Evolutionary conservation across 2,113 vertebrate species (phyloP), one percentile per base, ranked within the genome.

Genomic region (Xiphias gladius): DNA sequence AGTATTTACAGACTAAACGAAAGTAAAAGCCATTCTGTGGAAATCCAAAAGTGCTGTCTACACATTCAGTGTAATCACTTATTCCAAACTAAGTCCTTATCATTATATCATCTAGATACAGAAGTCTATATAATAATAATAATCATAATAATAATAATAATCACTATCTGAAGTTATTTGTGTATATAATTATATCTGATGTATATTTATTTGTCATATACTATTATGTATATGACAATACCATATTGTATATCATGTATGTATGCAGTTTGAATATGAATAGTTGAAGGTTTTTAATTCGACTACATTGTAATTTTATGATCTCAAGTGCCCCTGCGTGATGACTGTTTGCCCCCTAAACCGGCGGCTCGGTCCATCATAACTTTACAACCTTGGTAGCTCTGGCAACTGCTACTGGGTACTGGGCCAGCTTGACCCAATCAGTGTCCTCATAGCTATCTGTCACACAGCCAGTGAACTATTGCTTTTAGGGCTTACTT

Each of bases 1-100:
- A 41, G 69, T 19, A 2, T 9, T 93, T 95, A 94, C 91, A 65
- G 61, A 20, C 0, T 30, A 95, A 96, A 91, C n/a, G 87, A 95
- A 95, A 95, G 69, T 91, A n/a, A 90, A 86, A 75, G 3, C 11
- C 2, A 1, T 22, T 1, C 22, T 28, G 19, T 43, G 48, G 32
- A 77, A 82, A 35, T 67, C 0, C 5, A 19, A 85, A 50, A 58
- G 65, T 65, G 28, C 22, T 63, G 28, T 55, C 4, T 20, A 5
- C 2, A 62, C 20, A 28, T 41, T n/a, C 22, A 7, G 48, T 66
- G 12, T 22, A 19, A 16, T 22, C 50, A 58, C 7, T 22, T 0
- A 10, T 28, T 46, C 6, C 28, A 63, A 37, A 57, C 14, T 3
- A 24, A 35, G 50, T 22, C 20, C 7, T 22, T 17, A 46, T 17